Evolutionary conservation across 2,888 invertebrate species (phyloP).

Genomic region (Parasteatoda lunata): DNA sequence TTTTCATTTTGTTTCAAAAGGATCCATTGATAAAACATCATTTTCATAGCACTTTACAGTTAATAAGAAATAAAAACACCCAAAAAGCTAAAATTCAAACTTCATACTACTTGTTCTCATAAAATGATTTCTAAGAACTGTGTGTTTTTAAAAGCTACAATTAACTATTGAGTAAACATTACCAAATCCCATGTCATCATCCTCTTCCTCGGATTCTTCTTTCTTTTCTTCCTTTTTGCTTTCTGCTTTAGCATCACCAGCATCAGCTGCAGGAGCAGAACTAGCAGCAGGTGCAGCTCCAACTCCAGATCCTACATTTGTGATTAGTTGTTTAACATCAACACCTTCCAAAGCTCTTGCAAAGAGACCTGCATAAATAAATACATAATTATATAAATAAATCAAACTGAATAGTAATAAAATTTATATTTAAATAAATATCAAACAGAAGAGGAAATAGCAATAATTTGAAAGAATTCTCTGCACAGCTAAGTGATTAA

Average conservation of each 20-base stretch:
- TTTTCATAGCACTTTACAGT: too few relatives aligned
- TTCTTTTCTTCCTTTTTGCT: constrained; percentile 65
- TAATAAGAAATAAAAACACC: too few relatives aligned
- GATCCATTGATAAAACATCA: too few relatives aligned
- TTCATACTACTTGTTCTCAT: too few relatives aligned
- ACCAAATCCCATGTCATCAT: constrained; percentile 75
- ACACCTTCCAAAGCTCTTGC: constrained; percentile 96
- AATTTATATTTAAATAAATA: neutral
- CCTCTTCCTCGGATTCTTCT: constrained; percentile 70
- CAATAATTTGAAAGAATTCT: too few relatives aligned
- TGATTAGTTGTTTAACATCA: constrained; percentile 93
- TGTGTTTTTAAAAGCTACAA: too few relatives aligned
- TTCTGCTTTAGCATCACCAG: constrained; percentile 68
- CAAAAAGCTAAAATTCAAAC: too few relatives aligned
- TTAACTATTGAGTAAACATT: neutral
- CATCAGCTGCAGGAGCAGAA: constrained; percentile 75
- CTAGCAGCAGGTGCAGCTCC: constrained; percentile 84
- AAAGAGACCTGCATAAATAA: constrained; percentile 80
- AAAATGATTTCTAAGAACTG: too few relatives aligned
- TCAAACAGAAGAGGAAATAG: neutral
- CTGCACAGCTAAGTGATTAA: too few relatives aligned
- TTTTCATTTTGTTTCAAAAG: too few relatives aligned
- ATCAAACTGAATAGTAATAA: neutral
- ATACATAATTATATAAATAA: neutral
- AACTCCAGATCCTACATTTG: constrained; percentile 92